phyloP scores from a whole-genome alignment of 2,113 vertebrate genomes.

The Nannospalax galili region DNA sequence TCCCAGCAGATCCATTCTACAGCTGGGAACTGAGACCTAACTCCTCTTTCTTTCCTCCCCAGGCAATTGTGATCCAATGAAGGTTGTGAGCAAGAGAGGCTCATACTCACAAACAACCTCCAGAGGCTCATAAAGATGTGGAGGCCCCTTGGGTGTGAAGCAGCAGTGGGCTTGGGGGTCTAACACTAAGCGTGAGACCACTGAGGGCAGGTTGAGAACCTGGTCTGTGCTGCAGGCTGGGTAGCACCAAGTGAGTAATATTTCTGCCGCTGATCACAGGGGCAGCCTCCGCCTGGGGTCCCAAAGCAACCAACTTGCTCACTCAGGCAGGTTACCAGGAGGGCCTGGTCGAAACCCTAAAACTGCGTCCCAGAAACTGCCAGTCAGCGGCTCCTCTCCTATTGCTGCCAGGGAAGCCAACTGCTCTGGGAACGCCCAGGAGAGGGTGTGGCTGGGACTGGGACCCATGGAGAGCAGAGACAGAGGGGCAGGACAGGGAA shows the following conservation, averaged over 20 bases:
- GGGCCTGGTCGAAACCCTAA: constrained; percentile 41
- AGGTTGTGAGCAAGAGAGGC: not conserved
- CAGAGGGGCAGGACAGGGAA: not conserved
- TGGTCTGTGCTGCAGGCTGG: accelerated
- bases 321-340: not conserved
- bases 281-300: not conserved
- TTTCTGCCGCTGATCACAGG: not conserved
- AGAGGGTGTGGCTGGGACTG: not conserved
- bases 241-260: not conserved
- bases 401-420: not conserved
- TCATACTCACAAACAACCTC: not conserved
- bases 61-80: accelerated
- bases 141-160: accelerated
- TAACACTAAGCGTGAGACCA: accelerated
- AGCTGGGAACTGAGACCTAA: not conserved
- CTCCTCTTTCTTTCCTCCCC: not conserved
- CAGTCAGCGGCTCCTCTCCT: not conserved
- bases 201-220: accelerated
- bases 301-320: not conserved
- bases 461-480: not conserved
- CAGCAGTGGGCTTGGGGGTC: too few relatives aligned
- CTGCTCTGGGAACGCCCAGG: not conserved
- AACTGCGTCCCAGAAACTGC: constrained; percentile 48
- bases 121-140: not conserved
- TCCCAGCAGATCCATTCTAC: not conserved